phyloP scores from a whole-genome alignment of 2,888 invertebrate genomes.

The Daptonema setosum region DNA sequence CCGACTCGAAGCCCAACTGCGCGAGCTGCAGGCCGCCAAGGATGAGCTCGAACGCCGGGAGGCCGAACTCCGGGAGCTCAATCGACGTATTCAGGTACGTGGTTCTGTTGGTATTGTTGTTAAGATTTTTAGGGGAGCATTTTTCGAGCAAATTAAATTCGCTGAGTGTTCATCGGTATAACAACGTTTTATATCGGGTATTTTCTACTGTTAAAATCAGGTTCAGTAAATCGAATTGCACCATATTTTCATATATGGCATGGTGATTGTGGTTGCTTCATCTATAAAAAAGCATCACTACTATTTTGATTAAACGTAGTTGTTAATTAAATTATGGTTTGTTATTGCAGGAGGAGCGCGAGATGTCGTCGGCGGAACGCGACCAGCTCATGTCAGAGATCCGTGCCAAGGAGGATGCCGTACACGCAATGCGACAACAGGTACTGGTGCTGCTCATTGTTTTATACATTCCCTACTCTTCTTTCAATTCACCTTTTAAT shows the following conservation, averaged over 20 bases:
- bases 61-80: constrained; percentile 49
- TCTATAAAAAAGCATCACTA: too few species aligned
- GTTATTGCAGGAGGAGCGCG: constrained; percentile 73
- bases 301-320: too few species aligned
- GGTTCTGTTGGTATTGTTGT: too few species aligned
- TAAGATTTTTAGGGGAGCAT: too few species aligned
- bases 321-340: too few species aligned
- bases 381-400: constrained; percentile 22
- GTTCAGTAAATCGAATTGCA: too few species aligned
- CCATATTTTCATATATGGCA: too few species aligned
- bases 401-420: constrained; percentile 5
- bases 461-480: neutral
- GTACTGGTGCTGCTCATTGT: constrained; percentile 2
- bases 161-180: too few species aligned
- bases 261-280: too few species aligned
- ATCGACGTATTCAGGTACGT: constrained; percentile 37
- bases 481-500: neutral
- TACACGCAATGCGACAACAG: constrained; percentile 6
- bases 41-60: constrained; percentile 14
- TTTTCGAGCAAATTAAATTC: too few species aligned
- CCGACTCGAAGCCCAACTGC: constrained; percentile 69
- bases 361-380: constrained; percentile 47
- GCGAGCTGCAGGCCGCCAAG: constrained; percentile 45
- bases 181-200: too few species aligned
- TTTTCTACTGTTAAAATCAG: too few species aligned